Evolutionary conservation across 2,113 vertebrate species (phyloP).

Genomic region (Mandrillus leucophaeus): DNA sequence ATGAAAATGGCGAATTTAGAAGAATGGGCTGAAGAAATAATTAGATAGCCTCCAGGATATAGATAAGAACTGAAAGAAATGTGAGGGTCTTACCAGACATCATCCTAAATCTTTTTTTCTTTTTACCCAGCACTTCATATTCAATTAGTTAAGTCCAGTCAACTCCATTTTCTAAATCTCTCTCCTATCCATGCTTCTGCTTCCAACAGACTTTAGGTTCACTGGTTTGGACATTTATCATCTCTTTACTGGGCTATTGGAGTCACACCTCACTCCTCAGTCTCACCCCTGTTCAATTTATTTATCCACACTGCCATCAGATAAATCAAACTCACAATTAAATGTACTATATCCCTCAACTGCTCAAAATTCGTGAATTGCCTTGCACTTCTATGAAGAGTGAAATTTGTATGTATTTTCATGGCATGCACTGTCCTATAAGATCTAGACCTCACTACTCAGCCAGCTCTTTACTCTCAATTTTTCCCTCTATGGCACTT

Average conservation of each 20-base stretch:
- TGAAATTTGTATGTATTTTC: background rate
- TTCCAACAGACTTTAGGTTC: background rate
- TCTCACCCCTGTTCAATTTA: background rate
- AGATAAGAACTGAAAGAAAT: background rate
- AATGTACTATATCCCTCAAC: background rate
- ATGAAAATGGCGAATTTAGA: background rate
- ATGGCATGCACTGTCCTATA: background rate
- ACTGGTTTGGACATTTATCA: background rate
- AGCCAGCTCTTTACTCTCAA: background rate
- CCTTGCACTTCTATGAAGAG: background rate
- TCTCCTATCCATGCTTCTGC: background rate
- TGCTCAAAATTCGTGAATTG: background rate
- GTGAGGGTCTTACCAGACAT: background rate
- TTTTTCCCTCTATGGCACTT: background rate
- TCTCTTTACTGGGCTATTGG: background rate
- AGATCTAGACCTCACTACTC: background rate
- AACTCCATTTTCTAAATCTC: background rate
- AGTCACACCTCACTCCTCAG: background rate
- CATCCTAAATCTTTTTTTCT: background rate
- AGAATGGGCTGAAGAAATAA: background rate
- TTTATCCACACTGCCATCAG: background rate
- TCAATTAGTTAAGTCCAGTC: background rate
- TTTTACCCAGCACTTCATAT: background rate
- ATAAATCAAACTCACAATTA: background rate
- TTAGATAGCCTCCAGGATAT: background rate